Evolutionary conservation across 1,140 invertebrate species (phyloP).

Genomic region (Caenorhabditis remanei): DNA sequence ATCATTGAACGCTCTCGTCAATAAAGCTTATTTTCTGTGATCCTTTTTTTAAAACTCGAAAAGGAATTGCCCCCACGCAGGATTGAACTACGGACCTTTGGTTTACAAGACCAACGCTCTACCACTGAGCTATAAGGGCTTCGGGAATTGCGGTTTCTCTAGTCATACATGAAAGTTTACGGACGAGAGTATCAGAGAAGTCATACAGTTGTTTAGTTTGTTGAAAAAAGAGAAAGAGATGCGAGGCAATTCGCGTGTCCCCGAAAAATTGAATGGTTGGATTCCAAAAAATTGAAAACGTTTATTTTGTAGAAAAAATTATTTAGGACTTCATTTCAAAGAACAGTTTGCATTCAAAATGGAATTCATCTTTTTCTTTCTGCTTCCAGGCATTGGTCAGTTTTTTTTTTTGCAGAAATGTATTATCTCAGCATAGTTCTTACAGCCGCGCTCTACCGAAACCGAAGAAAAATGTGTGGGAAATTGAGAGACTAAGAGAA

Average conservation of each 20-base stretch:
- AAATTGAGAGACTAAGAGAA: too few relatives aligned
- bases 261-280: too few relatives aligned
- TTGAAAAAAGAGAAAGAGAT: too few relatives aligned
- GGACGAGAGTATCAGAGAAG: too few relatives aligned
- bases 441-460: too few relatives aligned
- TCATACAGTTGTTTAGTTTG: too few relatives aligned
- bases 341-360: not conserved
- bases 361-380: constrained; percentile 20
- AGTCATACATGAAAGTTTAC: not conserved
- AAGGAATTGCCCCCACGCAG: not conserved
- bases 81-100: too few relatives aligned
- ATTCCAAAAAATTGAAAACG: too few relatives aligned
- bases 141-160: not conserved
- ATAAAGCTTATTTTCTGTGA: not conserved
- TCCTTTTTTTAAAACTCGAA: not conserved
- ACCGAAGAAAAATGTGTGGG: too few relatives aligned
- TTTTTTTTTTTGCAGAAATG: not conserved
- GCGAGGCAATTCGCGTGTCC: too few relatives aligned
- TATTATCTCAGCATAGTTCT: too few relatives aligned
- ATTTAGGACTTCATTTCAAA: not conserved
- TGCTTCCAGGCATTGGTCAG: constrained; percentile 39
- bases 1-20: constrained; percentile 42
- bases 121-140: constrained; percentile 6
- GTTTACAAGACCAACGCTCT: constrained; percentile 23
- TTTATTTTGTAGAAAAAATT: not conserved